Evolutionary conservation across 2,888 invertebrate genomes (phyloP).

Genomic region (Incurvaria masculella): DNA sequence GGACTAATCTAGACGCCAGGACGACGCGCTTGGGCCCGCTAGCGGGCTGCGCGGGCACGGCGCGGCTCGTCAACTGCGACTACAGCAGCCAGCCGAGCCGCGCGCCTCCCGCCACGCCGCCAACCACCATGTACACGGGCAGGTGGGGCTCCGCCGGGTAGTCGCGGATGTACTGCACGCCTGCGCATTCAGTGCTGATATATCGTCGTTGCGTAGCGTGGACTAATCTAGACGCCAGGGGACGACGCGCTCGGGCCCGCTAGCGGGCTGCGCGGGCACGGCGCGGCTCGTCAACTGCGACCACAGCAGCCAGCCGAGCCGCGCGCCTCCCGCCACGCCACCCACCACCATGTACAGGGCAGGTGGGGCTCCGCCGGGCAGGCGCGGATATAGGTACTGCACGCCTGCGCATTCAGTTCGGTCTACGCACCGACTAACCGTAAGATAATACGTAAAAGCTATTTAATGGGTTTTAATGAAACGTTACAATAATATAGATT

Average conservation of each 20-base stretch:
- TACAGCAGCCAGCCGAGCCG: conserved; percentile 67
- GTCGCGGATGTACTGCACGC: conserved; percentile 74
- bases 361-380: conserved; percentile 75
- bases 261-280: conserved; percentile 52
- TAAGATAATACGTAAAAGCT: no score
- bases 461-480: no score
- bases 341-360: conserved; percentile 84
- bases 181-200: no score
- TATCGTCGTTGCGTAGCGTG: background rate
- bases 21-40: conserved; percentile 56
- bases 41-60: conserved; percentile 52
- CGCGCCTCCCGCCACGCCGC: conserved; percentile 69
- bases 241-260: conserved; percentile 56
- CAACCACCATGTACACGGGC: conserved; percentile 82
- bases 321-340: conserved; percentile 69
- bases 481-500: no score
- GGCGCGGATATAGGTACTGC: conserved; percentile 69
- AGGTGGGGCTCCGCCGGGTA: conserved; percentile 75
- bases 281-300: conserved; percentile 61
- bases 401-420: conserved; percentile 57
- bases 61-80: conserved; percentile 62
- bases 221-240: conserved; percentile 69
- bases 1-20: conserved; percentile 51
- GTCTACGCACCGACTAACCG: no score
- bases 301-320: conserved; percentile 66